A percentile compares a stretch with the other conserved stretches of the same genome.
phyloP scores from a whole-genome alignment of 2,888 invertebrate genomes.

The Acrocyrtus sp. region DNA sequence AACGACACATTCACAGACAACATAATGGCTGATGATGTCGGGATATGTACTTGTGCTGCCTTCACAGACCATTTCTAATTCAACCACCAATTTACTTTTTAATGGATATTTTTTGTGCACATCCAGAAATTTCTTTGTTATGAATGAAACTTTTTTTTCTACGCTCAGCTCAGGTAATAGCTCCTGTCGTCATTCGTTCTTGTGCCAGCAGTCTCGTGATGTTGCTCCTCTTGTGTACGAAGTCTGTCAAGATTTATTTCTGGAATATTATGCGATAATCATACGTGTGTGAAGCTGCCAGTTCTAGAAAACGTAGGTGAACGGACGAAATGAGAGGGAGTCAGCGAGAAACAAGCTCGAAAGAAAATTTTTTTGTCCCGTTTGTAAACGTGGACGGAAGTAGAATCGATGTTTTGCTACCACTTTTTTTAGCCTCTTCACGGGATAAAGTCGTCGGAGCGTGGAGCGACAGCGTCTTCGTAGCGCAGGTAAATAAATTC shows the following conservation, averaged over 20 bases:
- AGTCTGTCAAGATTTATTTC: background rate
- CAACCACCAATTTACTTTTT: background rate
- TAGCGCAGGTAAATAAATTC: slow-evolving; percentile 13
- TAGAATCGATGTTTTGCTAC: slow-evolving; percentile 62
- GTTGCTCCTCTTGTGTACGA: background rate
- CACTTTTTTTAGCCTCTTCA: slow-evolving; percentile 48
- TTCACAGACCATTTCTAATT: background rate
- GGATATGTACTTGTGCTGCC: too few relatives aligned
- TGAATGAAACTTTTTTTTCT: background rate
- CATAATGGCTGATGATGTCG: too few relatives aligned
- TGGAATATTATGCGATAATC: background rate
- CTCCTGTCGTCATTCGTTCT: background rate
- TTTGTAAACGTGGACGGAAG: slow-evolving; percentile 55
- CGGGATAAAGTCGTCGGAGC: slow-evolving; percentile 61
- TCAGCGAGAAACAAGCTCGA: background rate
- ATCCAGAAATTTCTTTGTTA: background rate
- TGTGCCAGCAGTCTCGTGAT: background rate
- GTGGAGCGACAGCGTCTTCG: slow-evolving; percentile 39
- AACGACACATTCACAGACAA: too few relatives aligned
- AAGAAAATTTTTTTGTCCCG: background rate
- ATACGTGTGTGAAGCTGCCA: background rate
- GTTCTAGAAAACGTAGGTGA: background rate
- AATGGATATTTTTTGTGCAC: background rate
- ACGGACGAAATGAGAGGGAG: background rate
- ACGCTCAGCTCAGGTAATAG: background rate